phyloP scores from a whole-genome alignment of 2,113 vertebrate genomes.

The Kobus ellipsiprymnus region DNA sequence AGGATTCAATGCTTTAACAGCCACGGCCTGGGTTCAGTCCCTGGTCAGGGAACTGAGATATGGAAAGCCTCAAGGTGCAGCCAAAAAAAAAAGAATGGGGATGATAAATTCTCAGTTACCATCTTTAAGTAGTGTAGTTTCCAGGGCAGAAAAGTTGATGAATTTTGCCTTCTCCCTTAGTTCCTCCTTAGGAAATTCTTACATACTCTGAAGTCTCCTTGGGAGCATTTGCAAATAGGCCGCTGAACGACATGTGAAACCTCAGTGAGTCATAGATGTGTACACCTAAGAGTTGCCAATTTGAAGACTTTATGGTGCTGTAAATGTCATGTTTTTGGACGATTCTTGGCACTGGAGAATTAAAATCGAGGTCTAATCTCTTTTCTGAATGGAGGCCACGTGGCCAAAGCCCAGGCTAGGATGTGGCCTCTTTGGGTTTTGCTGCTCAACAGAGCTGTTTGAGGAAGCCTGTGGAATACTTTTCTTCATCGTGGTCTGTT shows the following conservation, averaged over 20 bases:
- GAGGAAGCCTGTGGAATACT: background rate
- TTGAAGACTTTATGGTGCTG: background rate
- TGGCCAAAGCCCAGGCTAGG: background rate
- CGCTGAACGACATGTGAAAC: background rate
- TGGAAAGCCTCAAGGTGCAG: background rate
- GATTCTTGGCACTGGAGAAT: background rate
- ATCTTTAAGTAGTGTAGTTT: background rate
- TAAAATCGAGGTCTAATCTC: background rate
- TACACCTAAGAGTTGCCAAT: background rate
- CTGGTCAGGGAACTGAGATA: background rate
- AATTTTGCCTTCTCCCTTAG: background rate
- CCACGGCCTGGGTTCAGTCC: background rate
- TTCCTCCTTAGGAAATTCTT: background rate
- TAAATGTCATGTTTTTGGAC: background rate
- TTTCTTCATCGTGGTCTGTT: background rate
- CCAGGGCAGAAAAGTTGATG: background rate
- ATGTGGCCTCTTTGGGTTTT: background rate
- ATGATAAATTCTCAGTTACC: background rate
- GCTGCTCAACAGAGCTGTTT: background rate
- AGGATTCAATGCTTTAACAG: background rate
- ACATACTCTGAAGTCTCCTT: background rate
- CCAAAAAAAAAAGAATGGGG: background rate
- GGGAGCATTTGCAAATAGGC: background rate
- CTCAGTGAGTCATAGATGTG: background rate
- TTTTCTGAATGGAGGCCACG: slow-evolving; percentile 6